Evolutionary conservation across 1,140 invertebrate species (phyloP), one percentile per base, ranked within the genome.

Genomic region (Theocolax elegans): DNA sequence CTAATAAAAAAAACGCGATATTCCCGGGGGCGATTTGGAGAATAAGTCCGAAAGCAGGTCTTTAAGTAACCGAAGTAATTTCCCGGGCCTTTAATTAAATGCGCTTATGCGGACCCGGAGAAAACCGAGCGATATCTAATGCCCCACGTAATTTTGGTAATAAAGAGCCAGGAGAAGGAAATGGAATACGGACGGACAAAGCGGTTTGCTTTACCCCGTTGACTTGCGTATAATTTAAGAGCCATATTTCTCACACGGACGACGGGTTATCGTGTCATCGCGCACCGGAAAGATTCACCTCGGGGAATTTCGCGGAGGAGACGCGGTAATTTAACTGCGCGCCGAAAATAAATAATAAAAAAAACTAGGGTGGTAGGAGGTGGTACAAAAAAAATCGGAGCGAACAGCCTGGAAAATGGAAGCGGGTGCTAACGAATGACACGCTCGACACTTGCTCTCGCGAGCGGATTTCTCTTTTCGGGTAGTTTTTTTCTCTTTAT

Each of bases 171-270:
- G 19, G 17, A 49, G 31, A 29, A n/a, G 3, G 42, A 58, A 65
- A 65, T 65, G 19, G 40, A 67, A 59, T 21, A 49, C 15, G 42
- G 7, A 17, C 48, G 3, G n/a, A 7, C 4, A 49, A 38, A 48
- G 31, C 15, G 31, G 21, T 25, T 58, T 40, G 29, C 21, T 40
- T 21, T 59, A 21, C 19, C 21, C 56, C 64, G 71, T 62, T 56
- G 73, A 54, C 56, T 75, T 69, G 69, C 48, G 58, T 69, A 69
- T 69, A 69, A 69, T 69, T 69, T 63, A 69, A 69, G 67, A 69
- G 58, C 51, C 67, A 69, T 69, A 69, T 69, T 69, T 69, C 67
- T 69, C 58, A n/a, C 7, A 27, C 31, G 67, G n/a, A 31, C 58
- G 58, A 29, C 38, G 49, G 46, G 58, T 69, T 69, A 69, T 69